These are phyloP conservation scores for Carterocephalus palaemon DNA, from an alignment of 2,888 invertebrate genomes.

Conservation along the genomic window DNA sequence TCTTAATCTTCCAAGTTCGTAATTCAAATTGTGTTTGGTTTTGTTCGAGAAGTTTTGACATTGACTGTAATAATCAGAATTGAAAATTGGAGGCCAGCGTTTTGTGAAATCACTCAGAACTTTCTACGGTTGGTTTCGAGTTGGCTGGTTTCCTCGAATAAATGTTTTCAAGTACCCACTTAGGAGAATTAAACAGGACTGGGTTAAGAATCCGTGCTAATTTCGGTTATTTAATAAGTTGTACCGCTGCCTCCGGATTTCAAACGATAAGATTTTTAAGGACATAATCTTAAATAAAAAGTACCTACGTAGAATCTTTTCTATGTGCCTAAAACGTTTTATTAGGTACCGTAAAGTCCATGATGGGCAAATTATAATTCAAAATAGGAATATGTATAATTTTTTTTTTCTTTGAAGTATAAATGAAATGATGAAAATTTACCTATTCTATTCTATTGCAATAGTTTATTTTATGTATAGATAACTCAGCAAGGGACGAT, in stretches of 20 bases:
- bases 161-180: conserved; percentile 10
- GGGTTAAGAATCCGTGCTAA: not conserved
- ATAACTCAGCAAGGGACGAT: too few species aligned
- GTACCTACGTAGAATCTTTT: too few species aligned
- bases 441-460: too few species aligned
- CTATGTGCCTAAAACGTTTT: too few species aligned
- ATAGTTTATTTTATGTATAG: too few species aligned
- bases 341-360: too few species aligned
- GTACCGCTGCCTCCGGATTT: not conserved
- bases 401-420: too few species aligned
- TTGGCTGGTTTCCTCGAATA: conserved; percentile 2
- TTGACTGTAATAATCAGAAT: conserved; percentile 23
- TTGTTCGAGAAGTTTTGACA: conserved; percentile 25
- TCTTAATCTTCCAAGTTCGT: conserved; percentile 11
- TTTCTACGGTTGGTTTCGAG: conserved; percentile 5
- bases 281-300: too few species aligned
- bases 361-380: too few species aligned
- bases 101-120: conserved; percentile 20
- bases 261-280: too few species aligned
- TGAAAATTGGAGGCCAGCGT: conserved; percentile 21
- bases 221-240: conserved; percentile 3
- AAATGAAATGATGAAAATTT: too few species aligned
- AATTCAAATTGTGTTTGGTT: conserved; percentile 26
- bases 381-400: too few species aligned
- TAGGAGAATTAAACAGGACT: conserved; percentile 5